A percentile compares a stretch with the other conserved stretches of the same genome.
phyloP scores from a whole-genome alignment of 2,888 invertebrate species.

The Girardia tigrina region DNA sequence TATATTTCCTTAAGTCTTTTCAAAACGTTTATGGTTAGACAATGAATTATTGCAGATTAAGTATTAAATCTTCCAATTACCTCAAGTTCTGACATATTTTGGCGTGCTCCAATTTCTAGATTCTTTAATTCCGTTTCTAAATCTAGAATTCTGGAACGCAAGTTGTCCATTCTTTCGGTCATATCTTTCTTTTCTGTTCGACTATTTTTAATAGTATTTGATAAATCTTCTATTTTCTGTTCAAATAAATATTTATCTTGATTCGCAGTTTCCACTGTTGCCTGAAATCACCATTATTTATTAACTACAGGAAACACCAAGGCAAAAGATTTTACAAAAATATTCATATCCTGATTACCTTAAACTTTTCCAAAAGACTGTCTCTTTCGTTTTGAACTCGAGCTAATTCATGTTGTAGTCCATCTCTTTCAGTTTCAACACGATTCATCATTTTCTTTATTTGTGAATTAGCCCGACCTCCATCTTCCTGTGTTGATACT shows the following conservation, averaged over 20 bases:
- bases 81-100: conserved; percentile 12
- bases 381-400: conserved; percentile 47
- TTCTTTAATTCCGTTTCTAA: conserved; percentile 45
- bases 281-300: too few species aligned
- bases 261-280: conserved; percentile 19
- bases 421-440: conserved; percentile 48
- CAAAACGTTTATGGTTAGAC: too few species aligned
- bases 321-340: too few species aligned
- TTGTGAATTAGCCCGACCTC: conserved; percentile 38
- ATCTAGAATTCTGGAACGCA: conserved; percentile 42
- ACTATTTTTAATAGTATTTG: conserved; percentile 38
- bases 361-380: conserved; percentile 44
- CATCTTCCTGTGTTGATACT: neutral
- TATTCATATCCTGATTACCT: too few species aligned
- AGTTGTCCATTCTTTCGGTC: conserved; percentile 40
- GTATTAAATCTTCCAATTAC: too few species aligned
- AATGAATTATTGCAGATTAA: too few species aligned
- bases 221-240: neutral
- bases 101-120: conserved; percentile 33
- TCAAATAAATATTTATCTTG: conserved; percentile 24
- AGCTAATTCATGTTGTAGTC: conserved; percentile 46
- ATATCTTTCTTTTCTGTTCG: conserved; percentile 39
- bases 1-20: too few species aligned
- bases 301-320: neutral
- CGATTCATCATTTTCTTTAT: conserved; percentile 49